Evolutionary conservation across 2,113 vertebrate genomes (phyloP).

Genomic region (Trinectes maculatus): DNA sequence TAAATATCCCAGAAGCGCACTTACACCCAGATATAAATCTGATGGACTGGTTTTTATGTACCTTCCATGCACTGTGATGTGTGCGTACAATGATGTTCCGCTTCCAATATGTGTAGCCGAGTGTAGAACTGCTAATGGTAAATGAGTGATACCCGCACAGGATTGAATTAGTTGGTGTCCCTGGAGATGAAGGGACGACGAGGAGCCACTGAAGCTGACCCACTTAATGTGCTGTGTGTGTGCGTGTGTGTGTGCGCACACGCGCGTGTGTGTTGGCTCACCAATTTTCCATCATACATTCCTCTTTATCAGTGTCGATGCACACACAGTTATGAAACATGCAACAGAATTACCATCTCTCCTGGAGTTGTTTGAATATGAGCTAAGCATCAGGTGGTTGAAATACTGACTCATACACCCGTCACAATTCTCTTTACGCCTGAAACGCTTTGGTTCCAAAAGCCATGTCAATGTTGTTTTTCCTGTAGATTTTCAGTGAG

Average conservation of each 20-base stretch:
- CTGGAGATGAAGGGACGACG: constrained; percentile 45
- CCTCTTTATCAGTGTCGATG: not conserved
- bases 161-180: constrained; percentile 66
- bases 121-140: constrained; percentile 50
- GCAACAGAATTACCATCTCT: not conserved
- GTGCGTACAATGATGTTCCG: constrained; percentile 6
- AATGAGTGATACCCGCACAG: constrained; percentile 51
- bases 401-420: not conserved
- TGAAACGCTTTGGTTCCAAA: not conserved
- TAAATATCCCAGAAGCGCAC: too few species aligned
- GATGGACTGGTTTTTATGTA: constrained; percentile 4
- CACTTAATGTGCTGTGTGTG: constrained; percentile 50
- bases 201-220: constrained; percentile 57
- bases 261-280: constrained; percentile 1
- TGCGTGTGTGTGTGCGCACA: constrained; percentile 4
- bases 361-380: constrained; percentile 3
- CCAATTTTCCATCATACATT: constrained; percentile 2
- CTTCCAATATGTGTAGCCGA: constrained; percentile 3
- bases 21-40: not conserved
- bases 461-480: constrained; percentile 3
- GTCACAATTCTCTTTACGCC: too few species aligned
- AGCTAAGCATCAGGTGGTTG: constrained; percentile 22
- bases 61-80: not conserved
- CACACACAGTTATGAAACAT: not conserved
- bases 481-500: not conserved